These are phyloP conservation scores for Nephrotoma guestfalica DNA, from an alignment of 2,888 invertebrate genomes.

Conservation along the genomic window DNA sequence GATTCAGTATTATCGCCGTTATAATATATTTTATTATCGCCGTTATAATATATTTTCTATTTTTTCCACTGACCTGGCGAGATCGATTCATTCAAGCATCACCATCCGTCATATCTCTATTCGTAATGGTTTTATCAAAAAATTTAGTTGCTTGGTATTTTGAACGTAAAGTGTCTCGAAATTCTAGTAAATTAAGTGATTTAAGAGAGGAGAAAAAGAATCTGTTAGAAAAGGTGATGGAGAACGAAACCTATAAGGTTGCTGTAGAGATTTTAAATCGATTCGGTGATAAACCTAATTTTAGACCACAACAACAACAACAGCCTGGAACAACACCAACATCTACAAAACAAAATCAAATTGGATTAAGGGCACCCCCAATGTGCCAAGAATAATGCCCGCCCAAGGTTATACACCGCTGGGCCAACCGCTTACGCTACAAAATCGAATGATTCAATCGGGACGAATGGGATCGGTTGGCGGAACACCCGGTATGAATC, in stretches of 20 bases:
- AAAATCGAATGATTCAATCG: not conserved
- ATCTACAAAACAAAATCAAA: not conserved
- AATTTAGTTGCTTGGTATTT: conserved; percentile 79
- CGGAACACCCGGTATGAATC: not conserved
- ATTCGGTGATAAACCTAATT: conserved; percentile 25
- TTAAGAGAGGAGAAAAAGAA: conserved; percentile 72
- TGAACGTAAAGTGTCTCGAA: conserved; percentile 62
- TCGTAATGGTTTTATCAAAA: conserved; percentile 63
- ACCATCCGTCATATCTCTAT: conserved; percentile 65
- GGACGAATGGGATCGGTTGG: not conserved
- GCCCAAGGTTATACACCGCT: not conserved
- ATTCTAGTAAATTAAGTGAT: conserved; percentile 53
- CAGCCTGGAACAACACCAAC: conserved; percentile 6
- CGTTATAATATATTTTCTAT: conserved; percentile 69
- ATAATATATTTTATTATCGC: too few species aligned
- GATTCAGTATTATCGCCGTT: conserved; percentile 52
- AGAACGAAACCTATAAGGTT: conserved; percentile 89
- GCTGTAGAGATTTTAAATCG: conserved; percentile 29
- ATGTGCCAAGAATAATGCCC: not conserved
- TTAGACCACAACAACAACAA: not conserved
- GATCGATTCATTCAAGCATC: conserved; percentile 61
- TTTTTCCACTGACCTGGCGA: conserved; percentile 58
- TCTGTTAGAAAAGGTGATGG: conserved; percentile 90
- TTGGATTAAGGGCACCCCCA: not conserved
- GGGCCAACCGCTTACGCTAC: not conserved